These are phyloP conservation scores for Sesamia inferens DNA, from an alignment of 2,888 invertebrate species.

Conservation along the genomic window DNA sequence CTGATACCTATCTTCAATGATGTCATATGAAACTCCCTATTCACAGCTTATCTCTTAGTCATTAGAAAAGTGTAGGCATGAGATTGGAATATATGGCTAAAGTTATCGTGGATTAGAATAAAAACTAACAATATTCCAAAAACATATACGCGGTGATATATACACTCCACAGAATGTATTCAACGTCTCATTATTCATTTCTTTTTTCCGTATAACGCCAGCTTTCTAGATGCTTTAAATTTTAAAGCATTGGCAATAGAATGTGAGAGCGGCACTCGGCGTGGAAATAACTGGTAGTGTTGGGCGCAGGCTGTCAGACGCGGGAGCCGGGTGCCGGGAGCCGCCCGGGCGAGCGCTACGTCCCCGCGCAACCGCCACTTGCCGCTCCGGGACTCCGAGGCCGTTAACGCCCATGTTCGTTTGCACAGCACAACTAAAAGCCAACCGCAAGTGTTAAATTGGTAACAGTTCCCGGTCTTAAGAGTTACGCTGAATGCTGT, in stretches of 20 bases:
- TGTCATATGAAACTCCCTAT: conserved; percentile 31
- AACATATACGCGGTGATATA: conserved; percentile 20
- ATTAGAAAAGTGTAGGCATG: conserved; percentile 30
- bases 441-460: conserved; percentile 72
- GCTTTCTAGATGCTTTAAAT: conserved; percentile 55
- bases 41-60: conserved; percentile 37
- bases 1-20: conserved; percentile 30
- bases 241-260: conserved; percentile 61
- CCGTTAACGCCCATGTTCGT: conserved; percentile 44
- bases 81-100: conserved; percentile 32
- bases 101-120: conserved; percentile 36
- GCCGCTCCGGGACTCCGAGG: conserved; percentile 10
- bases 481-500: conserved; percentile 54
- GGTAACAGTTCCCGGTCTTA: conserved; percentile 66
- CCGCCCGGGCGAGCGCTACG: conserved; percentile 22
- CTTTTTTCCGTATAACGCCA: conserved; percentile 44
- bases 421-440: conserved; percentile 62
- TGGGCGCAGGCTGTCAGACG: conserved; percentile 16
- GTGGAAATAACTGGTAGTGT: conserved; percentile 37
- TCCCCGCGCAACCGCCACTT: conserved; percentile 14
- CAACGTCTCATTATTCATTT: conserved; percentile 36
- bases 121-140: conserved; percentile 29
- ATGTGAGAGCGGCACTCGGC: conserved; percentile 57
- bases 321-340: conserved; percentile 8
- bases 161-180: conserved; percentile 47